These are phyloP conservation scores for Danio choprae DNA, from an alignment of 2,797 vertebrate species.

Conservation along the genomic window DNA sequence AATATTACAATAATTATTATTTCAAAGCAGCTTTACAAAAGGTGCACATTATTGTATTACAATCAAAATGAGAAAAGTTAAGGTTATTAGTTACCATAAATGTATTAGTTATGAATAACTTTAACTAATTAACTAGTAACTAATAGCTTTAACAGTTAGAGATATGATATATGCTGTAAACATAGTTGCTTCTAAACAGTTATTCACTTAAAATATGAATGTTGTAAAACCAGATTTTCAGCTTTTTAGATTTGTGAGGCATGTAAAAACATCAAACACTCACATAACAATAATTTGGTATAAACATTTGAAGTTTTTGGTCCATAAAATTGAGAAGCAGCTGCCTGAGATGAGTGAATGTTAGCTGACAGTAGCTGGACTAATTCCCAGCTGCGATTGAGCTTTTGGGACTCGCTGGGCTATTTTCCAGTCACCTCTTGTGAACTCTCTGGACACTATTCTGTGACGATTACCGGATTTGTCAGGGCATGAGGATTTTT, in stretches of 20 bases:
- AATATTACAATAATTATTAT: too few species aligned
- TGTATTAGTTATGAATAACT: too few species aligned
- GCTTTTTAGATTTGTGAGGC: neutral
- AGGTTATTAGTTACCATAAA: too few species aligned
- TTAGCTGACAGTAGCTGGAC: neutral
- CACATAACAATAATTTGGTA: neutral
- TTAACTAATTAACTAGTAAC: too few species aligned
- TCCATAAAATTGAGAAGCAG: neutral
- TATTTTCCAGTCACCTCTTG: constrained; percentile 19
- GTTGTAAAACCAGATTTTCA: neutral
- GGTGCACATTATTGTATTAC: too few species aligned
- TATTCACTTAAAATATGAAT: neutral
- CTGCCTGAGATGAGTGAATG: neutral
- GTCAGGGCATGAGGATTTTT: constrained; percentile 26
- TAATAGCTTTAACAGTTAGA: too few species aligned
- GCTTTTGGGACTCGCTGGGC: constrained; percentile 25
- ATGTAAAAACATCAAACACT: neutral
- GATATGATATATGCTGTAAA: neutral
- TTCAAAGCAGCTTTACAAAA: too few species aligned
- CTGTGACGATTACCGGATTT: constrained; percentile 9
- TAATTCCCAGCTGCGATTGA: constrained; percentile 5
- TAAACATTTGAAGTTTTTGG: neutral
- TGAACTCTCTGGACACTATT: constrained; percentile 30
- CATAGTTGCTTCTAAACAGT: neutral
- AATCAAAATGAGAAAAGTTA: too few species aligned